A percentile compares a stretch with the other conserved stretches of the same genome.
These are phyloP conservation scores for Drepana falcataria DNA, from an alignment of 2,888 invertebrate species.

Conservation along the genomic window DNA sequence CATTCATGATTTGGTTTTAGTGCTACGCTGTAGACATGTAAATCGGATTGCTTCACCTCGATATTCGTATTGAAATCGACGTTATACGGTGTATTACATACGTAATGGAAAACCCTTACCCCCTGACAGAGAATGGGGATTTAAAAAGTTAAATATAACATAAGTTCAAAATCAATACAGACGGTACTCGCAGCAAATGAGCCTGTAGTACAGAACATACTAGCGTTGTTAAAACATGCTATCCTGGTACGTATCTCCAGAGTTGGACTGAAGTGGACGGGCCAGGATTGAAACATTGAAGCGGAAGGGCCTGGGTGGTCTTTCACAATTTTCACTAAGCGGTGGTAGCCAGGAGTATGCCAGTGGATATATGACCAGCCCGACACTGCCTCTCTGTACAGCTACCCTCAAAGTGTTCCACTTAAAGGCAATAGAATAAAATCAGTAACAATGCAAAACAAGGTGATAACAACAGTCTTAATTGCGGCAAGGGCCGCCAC, in stretches of 20 bases:
- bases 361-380: no score
- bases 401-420: neutral
- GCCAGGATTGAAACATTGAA: no score
- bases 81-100: conserved; percentile 67
- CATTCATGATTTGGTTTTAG: conserved; percentile 79
- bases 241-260: no score
- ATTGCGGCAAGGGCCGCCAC: conserved; percentile 65
- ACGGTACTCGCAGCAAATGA: no score
- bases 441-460: conserved; percentile 54
- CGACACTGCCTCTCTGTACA: no score
- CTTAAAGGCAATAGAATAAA: conserved; percentile 8
- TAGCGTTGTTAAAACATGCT: no score
- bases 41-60: conserved; percentile 72
- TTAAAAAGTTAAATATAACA: neutral
- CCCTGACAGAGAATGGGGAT: neutral
- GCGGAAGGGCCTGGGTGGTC: no score
- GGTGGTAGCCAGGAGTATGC: no score
- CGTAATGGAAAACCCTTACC: conserved; percentile 52
- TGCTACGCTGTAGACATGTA: conserved; percentile 73
- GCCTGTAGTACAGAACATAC: no score
- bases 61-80: conserved; percentile 58
- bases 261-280: no score
- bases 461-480: conserved; percentile 60
- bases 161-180: neutral
- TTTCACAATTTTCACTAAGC: no score